Base-by-base conservation (phyloP, 1,140 invertebrate genomes). In the Drosophila leontia region DNA sequence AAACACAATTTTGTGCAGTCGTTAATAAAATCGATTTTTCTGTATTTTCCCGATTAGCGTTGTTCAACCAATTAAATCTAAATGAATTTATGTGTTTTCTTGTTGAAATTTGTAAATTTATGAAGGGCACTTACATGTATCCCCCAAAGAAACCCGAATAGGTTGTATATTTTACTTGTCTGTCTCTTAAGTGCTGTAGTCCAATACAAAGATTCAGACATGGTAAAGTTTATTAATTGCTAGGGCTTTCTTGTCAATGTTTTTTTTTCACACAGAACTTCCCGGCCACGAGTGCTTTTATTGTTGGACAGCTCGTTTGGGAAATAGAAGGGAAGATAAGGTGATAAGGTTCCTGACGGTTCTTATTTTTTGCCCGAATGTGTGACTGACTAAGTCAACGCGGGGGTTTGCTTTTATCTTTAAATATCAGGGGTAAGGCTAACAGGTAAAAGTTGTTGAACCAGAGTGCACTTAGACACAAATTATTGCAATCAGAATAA, bases 271-370 rank as follows among this genome's bases (percentile, higher is more conserved):
- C 4, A 8, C 34, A 23, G 17, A 51, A 60, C 32, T 60, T 55
- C 17, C 32, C 15, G 32, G 32, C 7, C 26, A 19, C 15, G n/a
- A 37, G n/a, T 32, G 32, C 32, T 6, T 39, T 56, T 13, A 32
- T 39, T 56, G 19, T 39, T 56, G 19, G n/a, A 12, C 17, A n/a
- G 29, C 50, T 34, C 42, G 32, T 57, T 47, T 9, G 15, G 26
- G 34, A 58, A 72, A 45, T 57, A n/a, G 3, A 69, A 35, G 23
- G 35, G n/a, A 69, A 42, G 42, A 72, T 72, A 72, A 72, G 64
- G 29, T 32, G 67, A 70, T 70, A 70, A 70, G 48, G 47, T 45
- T 32, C 3, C 9, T n/a, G 13, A 29, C 17, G 9, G 17, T 15
- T 48, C 15, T 34, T 51, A 17, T 34, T 23, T 50, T 15, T 19